Evolutionary conservation across 1,140 invertebrate genomes (phyloP), one percentile per base, ranked within the genome.

Genomic region (Batillaria attramentaria): DNA sequence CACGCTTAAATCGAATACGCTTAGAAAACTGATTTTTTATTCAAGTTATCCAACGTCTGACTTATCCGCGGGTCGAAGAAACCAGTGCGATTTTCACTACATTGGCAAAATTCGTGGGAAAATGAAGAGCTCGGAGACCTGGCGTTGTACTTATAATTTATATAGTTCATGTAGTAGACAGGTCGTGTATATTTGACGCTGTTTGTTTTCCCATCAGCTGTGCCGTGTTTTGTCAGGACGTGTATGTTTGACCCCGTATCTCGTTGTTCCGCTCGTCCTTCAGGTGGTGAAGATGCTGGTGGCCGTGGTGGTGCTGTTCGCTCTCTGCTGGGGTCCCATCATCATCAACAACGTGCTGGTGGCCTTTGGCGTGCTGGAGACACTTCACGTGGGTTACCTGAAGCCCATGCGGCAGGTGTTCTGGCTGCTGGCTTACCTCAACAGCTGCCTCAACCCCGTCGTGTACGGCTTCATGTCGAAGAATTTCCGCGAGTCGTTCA

Each of bases 401-500:
- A 95, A 94, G 83, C 93, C 94, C 79, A 91, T 95, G 86, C 91
- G 93, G 18, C 94, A 93, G 2, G 89, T 92, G 4, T 95, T 95
- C 84, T 93, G 94, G 79, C 93, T 94, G 81, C 95, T 90, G 86
- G 84, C 88, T 2, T 90, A 91, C 79, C 79, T 85, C 66, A 91
- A 90, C 92, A 93, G 94, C 87, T 95, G 94, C 85, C 93, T 95
- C 75, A 95, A 96, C 90, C 95, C 95, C 4, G 93, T 95, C 66
- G 93, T 95, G 8, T 96, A 96, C 86, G 95, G 94, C 41, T 95
- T 95, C 87, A 95, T 96, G 94, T 95, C 95, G 20, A 94, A 94
- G 85, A 95, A 94, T 89, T 95, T 95, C 90, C 90, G 95, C 16
- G 41, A 94, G 79, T 94, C 93, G 41, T 93, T 93, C 88, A 87